These are phyloP conservation scores for Caenorhabditis inopinata DNA, from an alignment of 1,140 invertebrate species.

Conservation along the genomic window DNA sequence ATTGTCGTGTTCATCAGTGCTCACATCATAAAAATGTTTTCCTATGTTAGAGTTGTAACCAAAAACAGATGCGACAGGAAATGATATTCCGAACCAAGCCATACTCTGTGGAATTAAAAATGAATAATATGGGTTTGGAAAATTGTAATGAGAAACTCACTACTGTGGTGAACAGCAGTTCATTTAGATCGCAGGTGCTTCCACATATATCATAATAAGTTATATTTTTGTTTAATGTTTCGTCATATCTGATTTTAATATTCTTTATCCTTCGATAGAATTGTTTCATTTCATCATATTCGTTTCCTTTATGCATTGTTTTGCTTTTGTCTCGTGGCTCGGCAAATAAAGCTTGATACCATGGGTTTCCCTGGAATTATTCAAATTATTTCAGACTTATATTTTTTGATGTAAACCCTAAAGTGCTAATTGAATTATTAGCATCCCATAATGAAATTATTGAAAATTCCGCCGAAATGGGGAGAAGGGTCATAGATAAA, in stretches of 20 bases:
- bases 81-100: not conserved
- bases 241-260: not conserved
- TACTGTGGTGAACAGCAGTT: not conserved
- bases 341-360: not conserved
- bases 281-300: not conserved
- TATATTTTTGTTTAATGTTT: not conserved
- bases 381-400: not conserved
- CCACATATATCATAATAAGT: constrained; percentile 21
- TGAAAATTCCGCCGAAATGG: no score
- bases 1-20: not conserved
- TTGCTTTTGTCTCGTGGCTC: not conserved
- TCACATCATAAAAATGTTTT: not conserved
- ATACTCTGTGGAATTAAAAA: not conserved
- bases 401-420: not conserved
- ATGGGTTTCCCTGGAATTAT: not conserved
- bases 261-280: not conserved
- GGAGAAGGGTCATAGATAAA: no score
- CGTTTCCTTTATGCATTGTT: not conserved
- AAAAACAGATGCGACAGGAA: not conserved
- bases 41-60: not conserved
- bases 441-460: no score
- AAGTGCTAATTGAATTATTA: no score
- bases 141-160: not conserved
- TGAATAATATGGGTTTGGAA: not conserved
- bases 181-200: not conserved